A percentile compares a stretch with the other conserved stretches of the same genome.
Evolutionary conservation across 2,113 vertebrate genomes (phyloP).

Genomic region (Phodopus roborovskii): DNA sequence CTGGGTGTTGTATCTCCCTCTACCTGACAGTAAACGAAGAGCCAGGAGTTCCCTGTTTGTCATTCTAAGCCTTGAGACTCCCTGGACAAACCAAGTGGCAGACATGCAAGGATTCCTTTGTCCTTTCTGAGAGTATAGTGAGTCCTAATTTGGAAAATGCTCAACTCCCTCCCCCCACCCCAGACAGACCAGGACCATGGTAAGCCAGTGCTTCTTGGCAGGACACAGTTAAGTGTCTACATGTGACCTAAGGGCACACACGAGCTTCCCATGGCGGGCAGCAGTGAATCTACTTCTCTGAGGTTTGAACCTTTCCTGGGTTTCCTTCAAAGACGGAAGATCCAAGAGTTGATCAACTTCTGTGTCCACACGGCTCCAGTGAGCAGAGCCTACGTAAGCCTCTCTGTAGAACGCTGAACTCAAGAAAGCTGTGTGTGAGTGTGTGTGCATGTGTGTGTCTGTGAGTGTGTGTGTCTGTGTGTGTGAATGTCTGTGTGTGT

Average conservation of each 20-base stretch:
- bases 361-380: not conserved
- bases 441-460: too few relatives aligned
- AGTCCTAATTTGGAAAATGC: not conserved
- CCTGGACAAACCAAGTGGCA: not conserved
- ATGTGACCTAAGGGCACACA: not conserved
- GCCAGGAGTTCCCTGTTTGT: not conserved
- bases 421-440: not conserved
- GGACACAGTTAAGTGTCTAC: not conserved
- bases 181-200: not conserved
- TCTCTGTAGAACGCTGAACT: not conserved
- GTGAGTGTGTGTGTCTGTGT: too few relatives aligned
- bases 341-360: not conserved
- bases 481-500: too few relatives aligned
- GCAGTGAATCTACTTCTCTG: not conserved
- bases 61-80: not conserved
- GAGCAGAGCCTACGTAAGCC: not conserved
- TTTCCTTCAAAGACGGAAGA: not conserved
- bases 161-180: not conserved
- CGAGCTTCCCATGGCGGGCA: not conserved
- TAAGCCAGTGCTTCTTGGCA: not conserved
- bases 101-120: not conserved
- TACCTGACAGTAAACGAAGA: too few relatives aligned
- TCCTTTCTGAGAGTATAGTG: not conserved
- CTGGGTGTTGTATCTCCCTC: fast-evolving
- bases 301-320: not conserved